Evolutionary conservation across 2,113 vertebrate species (phyloP).

Genomic region (Hyaena hyaena): DNA sequence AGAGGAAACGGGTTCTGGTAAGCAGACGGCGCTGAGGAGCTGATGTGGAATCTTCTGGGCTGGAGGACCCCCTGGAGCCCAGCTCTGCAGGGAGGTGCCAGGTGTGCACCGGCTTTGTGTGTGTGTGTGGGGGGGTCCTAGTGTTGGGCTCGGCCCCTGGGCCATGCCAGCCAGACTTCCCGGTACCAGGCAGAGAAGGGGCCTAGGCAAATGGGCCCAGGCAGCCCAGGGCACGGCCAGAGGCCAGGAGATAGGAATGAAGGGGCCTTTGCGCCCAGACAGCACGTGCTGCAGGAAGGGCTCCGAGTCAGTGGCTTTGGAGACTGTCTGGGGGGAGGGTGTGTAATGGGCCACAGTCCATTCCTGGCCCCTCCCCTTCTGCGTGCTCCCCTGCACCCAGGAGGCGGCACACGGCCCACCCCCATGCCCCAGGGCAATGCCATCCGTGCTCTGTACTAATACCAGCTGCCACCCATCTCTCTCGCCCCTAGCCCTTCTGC

Average conservation of each 20-base stretch:
- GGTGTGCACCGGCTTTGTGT: neutral
- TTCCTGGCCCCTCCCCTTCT: neutral
- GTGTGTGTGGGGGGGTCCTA: neutral
- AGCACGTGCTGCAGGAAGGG: fast-evolving
- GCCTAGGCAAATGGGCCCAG: neutral
- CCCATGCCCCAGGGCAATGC: no score
- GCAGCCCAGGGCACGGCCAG: no score
- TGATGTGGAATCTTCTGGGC: no score
- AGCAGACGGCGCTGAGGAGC: neutral
- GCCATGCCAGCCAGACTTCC: neutral
- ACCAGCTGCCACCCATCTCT: fast-evolving
- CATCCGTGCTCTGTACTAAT: no score
- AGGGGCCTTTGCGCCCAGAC: neutral
- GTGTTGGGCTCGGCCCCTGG: neutral
- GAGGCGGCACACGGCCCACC: fast-evolving
- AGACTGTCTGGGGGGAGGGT: neutral
- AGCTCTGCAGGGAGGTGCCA: neutral
- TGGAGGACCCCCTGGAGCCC: neutral
- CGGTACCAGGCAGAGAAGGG: neutral
- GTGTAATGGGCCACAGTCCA: neutral
- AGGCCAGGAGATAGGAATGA: neutral
- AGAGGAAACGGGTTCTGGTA: neutral
- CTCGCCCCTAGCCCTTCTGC: neutral
- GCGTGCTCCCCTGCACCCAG: no score
- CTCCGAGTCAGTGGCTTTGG: neutral